Evolutionary conservation across 2,797 vertebrate genomes (phyloP).

Genomic region (Petrocephalus sullivani): DNA sequence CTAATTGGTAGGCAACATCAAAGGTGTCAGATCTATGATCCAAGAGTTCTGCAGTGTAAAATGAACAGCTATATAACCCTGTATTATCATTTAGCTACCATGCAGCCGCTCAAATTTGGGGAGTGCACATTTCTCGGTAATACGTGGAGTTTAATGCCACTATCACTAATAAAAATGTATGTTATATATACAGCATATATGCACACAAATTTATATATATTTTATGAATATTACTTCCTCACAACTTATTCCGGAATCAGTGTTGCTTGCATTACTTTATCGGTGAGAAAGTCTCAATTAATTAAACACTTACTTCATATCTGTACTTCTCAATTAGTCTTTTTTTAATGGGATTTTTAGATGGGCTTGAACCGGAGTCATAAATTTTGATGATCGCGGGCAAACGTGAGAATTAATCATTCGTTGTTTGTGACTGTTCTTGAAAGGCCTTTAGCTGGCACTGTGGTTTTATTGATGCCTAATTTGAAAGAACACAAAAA

Average conservation of each 20-base stretch:
- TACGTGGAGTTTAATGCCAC: not conserved
- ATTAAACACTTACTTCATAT: conserved; percentile 21
- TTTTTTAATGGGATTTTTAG: conserved; percentile 29
- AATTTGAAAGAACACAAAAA: conserved; percentile 21
- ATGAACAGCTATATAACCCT: conserved; percentile 59
- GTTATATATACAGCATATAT: not conserved
- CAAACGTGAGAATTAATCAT: conserved; percentile 28
- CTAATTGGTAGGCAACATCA: conserved; percentile 58
- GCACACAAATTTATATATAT: not conserved
- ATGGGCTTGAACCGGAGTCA: conserved; percentile 22
- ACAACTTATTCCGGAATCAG: not conserved
- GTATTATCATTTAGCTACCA: conserved; percentile 55
- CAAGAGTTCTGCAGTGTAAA: conserved; percentile 70
- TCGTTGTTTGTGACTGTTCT: conserved; percentile 25
- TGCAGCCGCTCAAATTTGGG: not conserved
- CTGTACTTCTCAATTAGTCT: conserved; percentile 30
- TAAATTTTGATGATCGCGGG: conserved; percentile 27
- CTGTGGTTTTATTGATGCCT: conserved; percentile 26
- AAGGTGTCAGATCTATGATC: conserved; percentile 61
- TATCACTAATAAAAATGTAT: not conserved
- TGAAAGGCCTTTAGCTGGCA: conserved; percentile 23
- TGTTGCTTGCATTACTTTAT: conserved; percentile 12
- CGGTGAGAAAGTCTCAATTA: conserved; percentile 16
- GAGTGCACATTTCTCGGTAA: not conserved
- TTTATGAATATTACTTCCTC: conserved; percentile 12